Percentiles rank a stretch among this genome's conserved stretches.
Evolutionary conservation across 2,113 vertebrate species (phyloP).

Genomic region (Zosterops pallidus): DNA sequence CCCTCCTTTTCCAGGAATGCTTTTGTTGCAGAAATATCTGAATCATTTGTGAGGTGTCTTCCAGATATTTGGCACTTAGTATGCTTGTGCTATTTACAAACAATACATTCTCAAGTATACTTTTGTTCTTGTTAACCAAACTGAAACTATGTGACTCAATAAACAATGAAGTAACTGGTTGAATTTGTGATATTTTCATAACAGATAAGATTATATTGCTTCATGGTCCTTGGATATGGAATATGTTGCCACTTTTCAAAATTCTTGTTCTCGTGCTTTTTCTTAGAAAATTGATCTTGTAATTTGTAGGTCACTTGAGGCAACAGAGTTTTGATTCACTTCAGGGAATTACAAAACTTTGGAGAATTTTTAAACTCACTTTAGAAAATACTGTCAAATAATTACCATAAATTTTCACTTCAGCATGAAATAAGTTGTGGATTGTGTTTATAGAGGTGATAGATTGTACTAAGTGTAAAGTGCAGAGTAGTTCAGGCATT

Average conservation of each 20-base stretch:
- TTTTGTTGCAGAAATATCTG: constrained; percentile 4
- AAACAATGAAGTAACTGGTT: neutral
- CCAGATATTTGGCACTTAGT: neutral
- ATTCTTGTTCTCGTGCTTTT: neutral
- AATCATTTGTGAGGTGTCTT: constrained; percentile 28
- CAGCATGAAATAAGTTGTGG: neutral
- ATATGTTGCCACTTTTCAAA: neutral
- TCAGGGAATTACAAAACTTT: neutral
- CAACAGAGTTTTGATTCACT: neutral
- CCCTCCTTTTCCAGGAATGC: neutral
- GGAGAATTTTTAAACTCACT: neutral
- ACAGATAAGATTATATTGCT: neutral
- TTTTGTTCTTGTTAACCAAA: neutral
- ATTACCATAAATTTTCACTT: neutral
- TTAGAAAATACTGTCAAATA: neutral
- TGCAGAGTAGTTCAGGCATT: neutral
- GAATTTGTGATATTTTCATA: neutral
- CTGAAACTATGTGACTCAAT: neutral
- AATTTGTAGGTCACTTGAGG: neutral
- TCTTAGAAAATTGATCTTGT: neutral
- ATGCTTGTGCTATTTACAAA: neutral
- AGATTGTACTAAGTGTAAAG: neutral
- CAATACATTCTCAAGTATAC: neutral
- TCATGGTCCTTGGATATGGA: neutral
- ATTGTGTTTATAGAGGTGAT: neutral